Base-by-base conservation (phyloP, 2,113 vertebrate species). In the Myiozetetes cayanensis region DNA sequence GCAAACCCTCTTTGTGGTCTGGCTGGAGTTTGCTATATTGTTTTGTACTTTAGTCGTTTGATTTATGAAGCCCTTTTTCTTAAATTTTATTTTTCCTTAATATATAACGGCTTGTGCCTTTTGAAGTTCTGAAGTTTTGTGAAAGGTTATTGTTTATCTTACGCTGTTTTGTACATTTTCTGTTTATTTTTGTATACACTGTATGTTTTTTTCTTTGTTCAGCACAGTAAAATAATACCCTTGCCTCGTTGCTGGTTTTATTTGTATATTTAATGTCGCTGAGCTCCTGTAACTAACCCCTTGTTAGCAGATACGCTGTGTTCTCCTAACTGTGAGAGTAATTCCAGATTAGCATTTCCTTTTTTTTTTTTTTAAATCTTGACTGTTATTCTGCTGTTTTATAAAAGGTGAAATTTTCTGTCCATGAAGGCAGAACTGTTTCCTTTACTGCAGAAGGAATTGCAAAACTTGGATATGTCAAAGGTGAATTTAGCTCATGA, bases 1-100 rank as follows among this genome's bases (percentile, higher is more conserved):
- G 96, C 95, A 46, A 97, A 67, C 96, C 98, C 96, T 96, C 98
- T 96, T 97, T 98, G 98, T 98, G 98, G 97, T 98, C 98, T 98
- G 96, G 96, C 92, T 97, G 94, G 94, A 96, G 96, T 94, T 98
- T 93, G 79, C 93, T 95, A 23, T 73, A 78, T 78, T 67, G 35
- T 76, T 46, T 77, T 91, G 56, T 90, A 73, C 75, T 96, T 94
- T 73, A 12, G 27, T 90, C 3, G 2, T 93, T 96, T 93, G 94
- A 90, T 93, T 97, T 87, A 68, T 72, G 50, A 92, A 89, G 43
- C 71, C 23, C 3, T 22, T 35, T 12, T 35, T 37, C 6, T 22
- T 56, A 55, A 52, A 27, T 52, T 52, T 31, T 18, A 2, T 47
- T 55, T 87, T 72, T 7, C 5, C 30, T 18, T n/a, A 50, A 33